These are phyloP conservation scores for Sphinx pinastri DNA, from an alignment of 2,888 invertebrate species.

Conservation along the genomic window DNA sequence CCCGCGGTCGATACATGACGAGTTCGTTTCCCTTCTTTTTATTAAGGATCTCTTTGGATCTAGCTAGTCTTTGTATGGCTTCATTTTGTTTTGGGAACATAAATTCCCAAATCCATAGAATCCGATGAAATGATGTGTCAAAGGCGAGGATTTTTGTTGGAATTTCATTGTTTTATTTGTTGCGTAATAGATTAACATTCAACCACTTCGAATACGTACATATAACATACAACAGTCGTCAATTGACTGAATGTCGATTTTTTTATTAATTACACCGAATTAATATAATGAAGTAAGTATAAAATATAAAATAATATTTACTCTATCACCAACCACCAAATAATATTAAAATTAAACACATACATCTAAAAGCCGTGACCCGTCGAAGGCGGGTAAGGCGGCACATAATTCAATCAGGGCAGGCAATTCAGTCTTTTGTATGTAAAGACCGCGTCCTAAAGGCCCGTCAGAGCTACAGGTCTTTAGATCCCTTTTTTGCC, in stretches of 20 bases:
- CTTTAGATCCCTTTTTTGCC: slow-evolving; percentile 26
- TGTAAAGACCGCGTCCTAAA: slow-evolving; percentile 72
- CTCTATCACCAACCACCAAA: neutral
- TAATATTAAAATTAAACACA: slow-evolving; percentile 23
- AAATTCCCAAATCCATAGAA: slow-evolving; percentile 37
- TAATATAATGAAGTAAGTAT: neutral
- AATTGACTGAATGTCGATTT: no score
- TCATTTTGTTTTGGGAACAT: slow-evolving; percentile 47
- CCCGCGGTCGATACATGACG: slow-evolving; percentile 79
- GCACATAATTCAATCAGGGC: slow-evolving; percentile 77
- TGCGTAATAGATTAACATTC: neutral
- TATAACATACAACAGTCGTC: no score
- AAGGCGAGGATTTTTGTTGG: neutral
- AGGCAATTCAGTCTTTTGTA: slow-evolving; percentile 78
- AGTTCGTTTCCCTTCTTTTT: slow-evolving; percentile 68
- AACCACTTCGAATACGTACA: neutral
- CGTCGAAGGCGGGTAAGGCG: slow-evolving; percentile 44
- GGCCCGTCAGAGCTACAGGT: slow-evolving; percentile 29
- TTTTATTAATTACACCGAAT: neutral
- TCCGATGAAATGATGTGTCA: slow-evolving; percentile 2
- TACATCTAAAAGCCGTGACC: slow-evolving; percentile 20
- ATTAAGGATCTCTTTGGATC: slow-evolving; percentile 61
- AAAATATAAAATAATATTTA: neutral
- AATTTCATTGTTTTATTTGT: neutral
- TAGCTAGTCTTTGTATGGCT: slow-evolving; percentile 53